Conservation (phyloP, 2,113 vertebrate genomes). For the Corythaixoides concolor region DNA sequence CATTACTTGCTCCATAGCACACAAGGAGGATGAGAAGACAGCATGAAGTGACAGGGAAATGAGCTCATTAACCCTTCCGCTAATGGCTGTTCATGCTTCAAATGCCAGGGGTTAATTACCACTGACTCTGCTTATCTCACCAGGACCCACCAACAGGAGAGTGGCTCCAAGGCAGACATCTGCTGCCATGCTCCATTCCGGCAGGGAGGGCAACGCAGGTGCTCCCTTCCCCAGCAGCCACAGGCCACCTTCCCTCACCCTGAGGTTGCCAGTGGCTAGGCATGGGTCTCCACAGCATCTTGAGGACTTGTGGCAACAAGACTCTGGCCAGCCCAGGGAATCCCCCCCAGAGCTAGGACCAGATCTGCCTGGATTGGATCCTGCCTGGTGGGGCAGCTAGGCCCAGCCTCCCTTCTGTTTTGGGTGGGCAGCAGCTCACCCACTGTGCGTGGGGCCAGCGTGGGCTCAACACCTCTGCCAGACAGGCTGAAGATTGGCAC, state of each 20-base stretch:
- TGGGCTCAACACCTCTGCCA: not conserved
- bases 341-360: not conserved
- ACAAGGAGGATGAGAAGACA: not conserved
- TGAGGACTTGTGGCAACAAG: not conserved
- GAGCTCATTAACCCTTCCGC: constrained; percentile 63
- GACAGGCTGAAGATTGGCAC: not conserved
- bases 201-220: not conserved
- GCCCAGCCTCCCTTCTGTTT: not conserved
- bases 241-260: not conserved
- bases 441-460: not conserved
- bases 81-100: constrained; percentile 61
- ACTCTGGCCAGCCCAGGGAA: not conserved
- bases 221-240: not conserved
- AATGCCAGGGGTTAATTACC: constrained; percentile 64
- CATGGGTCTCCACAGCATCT: not conserved
- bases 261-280: not conserved
- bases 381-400: not conserved
- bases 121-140: constrained; percentile 66
- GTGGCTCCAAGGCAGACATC: constrained; percentile 21
- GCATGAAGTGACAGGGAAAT: constrained; percentile 49
- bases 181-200: not conserved
- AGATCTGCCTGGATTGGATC: not conserved
- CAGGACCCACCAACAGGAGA: constrained; percentile 15
- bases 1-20: not conserved
- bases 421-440: not conserved